Base-by-base conservation (phyloP, 2,888 invertebrate genomes). In the Nebria salina region DNA sequence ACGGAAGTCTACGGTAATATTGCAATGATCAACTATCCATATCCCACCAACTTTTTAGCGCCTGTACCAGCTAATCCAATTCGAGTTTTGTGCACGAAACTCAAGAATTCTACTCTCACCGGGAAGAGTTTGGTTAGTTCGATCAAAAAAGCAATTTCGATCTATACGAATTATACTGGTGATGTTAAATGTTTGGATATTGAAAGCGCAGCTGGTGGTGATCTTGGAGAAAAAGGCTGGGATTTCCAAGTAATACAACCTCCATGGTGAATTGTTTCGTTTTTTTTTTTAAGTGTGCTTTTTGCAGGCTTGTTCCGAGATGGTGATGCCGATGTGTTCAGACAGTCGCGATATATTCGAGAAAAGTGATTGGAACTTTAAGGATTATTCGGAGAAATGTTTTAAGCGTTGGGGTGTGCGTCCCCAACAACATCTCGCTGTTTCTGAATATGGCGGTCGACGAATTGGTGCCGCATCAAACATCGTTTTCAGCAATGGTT, bases 21-120 rank as follows among this genome's bases (percentile, higher is more conserved):
- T 83, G 98, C 97, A 0, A 98, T 98, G 98, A 94, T 95, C 15
- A 95, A 99, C 90, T 99, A 99, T 88, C 98, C 99, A 0, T 99
- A 98, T 87, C 90, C 94, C 0, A 93, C 95, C 0, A 92, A 93
- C 85, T 99, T 99, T 88, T 89, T 99, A 75, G 91, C 92, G 74
- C 93, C 94, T 0, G 87, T 99, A 34, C 98, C 98, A 0, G 96
- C 93, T 0, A 92, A 96, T 89, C 98, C 98, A 0, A 94, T 98
- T 43, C 89, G 91, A 70, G 90, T 90, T 54, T 91, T 92, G 83
- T 94, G 94, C 85, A 90, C 90, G 82, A 91, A 91, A 84, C 86
- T 94, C 0, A 89, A 83, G 13, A 87, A 91, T 73, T 85, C 87
- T 1, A 87, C 87, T 0, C 83, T 91, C 73, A 87, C 88, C 64